Conservation (phyloP, 2,113 vertebrate genomes). For the Aldabrachelys gigantea region DNA sequence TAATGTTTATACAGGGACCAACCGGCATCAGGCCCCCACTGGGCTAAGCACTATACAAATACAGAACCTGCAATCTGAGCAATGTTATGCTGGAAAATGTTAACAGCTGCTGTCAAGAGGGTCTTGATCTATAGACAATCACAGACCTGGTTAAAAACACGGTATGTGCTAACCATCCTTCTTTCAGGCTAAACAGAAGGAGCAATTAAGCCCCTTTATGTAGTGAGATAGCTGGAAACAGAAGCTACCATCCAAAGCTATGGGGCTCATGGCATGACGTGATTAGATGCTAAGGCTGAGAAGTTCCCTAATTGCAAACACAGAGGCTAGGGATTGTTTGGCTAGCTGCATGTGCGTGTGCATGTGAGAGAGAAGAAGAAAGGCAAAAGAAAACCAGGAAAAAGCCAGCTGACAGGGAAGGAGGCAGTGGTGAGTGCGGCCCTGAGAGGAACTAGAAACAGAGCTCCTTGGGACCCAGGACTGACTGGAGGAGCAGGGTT, state of each 20-base stretch:
- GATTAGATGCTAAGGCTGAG: not conserved
- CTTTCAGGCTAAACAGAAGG: not conserved
- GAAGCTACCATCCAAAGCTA: not conserved
- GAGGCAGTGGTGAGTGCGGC: not conserved
- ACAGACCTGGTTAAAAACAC: not conserved
- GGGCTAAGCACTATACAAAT: not conserved
- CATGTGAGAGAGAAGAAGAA: not conserved
- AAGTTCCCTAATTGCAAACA: not conserved
- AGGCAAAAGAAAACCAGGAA: not conserved
- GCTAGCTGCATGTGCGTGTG: not conserved
- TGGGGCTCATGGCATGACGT: not conserved
- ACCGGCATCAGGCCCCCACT: not conserved
- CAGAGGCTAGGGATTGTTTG: not conserved
- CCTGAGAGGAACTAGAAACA: not conserved
- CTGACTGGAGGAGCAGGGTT: not conserved
- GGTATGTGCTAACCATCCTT: too few species aligned
- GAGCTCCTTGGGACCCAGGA: not conserved
- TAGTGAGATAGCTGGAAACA: not conserved
- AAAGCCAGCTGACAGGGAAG: not conserved
- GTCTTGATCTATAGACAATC: not conserved
- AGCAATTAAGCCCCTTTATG: not conserved
- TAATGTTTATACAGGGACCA: not conserved
- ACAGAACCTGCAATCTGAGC: not conserved
- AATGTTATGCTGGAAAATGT: too few species aligned
- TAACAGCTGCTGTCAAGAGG: too few species aligned